Percentiles rank a stretch among this genome's conserved stretches.
phyloP scores from a whole-genome alignment of 2,888 invertebrate genomes.

The Arenicola marina region DNA sequence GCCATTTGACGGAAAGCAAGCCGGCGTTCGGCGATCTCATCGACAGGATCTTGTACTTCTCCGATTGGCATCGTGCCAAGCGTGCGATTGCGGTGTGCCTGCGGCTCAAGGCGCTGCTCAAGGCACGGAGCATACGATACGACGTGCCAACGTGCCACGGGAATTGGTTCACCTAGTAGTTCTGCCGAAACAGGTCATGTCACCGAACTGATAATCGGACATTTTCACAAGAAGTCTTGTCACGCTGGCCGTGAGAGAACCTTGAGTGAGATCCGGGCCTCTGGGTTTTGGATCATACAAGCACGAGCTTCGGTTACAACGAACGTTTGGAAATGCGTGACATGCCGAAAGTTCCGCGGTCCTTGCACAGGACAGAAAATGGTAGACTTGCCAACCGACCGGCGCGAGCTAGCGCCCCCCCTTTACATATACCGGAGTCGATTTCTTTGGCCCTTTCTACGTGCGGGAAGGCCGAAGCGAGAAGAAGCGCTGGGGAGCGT shows the following conservation, averaged over 20 bases:
- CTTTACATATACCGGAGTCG: conserved; percentile 49
- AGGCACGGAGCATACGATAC: background rate
- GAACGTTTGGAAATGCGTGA: conserved; percentile 36
- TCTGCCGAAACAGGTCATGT: conserved; percentile 3
- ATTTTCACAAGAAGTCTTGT: background rate
- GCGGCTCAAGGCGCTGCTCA: background rate
- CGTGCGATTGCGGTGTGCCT: conserved; percentile 9
- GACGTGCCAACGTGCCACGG: background rate
- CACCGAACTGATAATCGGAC: conserved; percentile 13
- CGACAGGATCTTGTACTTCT: background rate
- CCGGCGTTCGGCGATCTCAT: too few relatives aligned
- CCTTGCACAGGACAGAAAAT: conserved; percentile 41
- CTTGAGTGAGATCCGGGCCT: background rate
- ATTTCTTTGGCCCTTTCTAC: conserved; percentile 50
- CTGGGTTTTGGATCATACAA: background rate
- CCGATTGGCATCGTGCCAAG: background rate
- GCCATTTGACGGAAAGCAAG: too few relatives aligned
- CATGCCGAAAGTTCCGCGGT: conserved; percentile 41
- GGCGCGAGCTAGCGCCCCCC: conserved; percentile 36
- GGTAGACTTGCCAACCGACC: conserved; percentile 48
- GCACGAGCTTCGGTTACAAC: background rate
- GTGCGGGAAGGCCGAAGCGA: conserved; percentile 39
- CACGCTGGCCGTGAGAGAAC: background rate
- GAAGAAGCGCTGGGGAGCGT: conserved; percentile 42
- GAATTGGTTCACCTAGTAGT: conserved; percentile 3